A percentile compares a stretch with the other conserved stretches of the same genome.
These are phyloP conservation scores for Saturnia pavonia DNA, from an alignment of 2,888 invertebrate species.

Conservation along the genomic window DNA sequence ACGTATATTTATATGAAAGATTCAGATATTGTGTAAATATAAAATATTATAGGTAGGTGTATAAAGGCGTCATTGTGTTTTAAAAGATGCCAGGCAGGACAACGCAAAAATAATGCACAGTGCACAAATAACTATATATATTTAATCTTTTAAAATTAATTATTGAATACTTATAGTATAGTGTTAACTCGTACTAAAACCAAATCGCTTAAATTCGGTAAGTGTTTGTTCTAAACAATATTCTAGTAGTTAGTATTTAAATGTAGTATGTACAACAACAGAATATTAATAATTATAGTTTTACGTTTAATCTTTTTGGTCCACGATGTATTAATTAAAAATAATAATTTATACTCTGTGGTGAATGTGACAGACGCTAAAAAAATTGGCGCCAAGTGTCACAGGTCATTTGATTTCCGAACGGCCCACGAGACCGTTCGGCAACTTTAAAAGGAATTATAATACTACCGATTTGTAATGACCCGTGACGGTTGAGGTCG, in stretches of 20 bases:
- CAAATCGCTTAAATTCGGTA: too few relatives aligned
- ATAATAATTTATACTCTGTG: neutral
- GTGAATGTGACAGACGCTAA: neutral
- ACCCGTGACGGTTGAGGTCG: slow-evolving; percentile 23
- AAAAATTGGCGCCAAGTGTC: slow-evolving; percentile 69
- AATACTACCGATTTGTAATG: slow-evolving; percentile 25
- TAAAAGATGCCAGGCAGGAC: too few relatives aligned
- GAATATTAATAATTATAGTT: neutral
- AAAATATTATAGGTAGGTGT: neutral
- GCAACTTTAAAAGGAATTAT: slow-evolving; percentile 19
- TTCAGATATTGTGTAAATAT: neutral
- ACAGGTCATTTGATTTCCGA: slow-evolving; percentile 56
- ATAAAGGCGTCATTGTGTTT: too few relatives aligned
- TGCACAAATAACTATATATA: too few relatives aligned
- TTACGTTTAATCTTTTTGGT: neutral
- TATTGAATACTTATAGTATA: too few relatives aligned
- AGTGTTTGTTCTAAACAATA: too few relatives aligned
- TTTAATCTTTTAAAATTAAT: too few relatives aligned
- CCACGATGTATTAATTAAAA: neutral
- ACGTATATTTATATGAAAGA: neutral
- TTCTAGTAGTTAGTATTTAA: too few relatives aligned
- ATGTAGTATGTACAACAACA: too few relatives aligned
- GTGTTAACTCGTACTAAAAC: too few relatives aligned
- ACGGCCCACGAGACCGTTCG: slow-evolving; percentile 30
- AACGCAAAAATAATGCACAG: too few relatives aligned